Percentiles rank a stretch among this genome's conserved stretches.
Evolutionary conservation across 2,888 invertebrate genomes (phyloP).

Genomic region (Liodrosophila aerea): DNA sequence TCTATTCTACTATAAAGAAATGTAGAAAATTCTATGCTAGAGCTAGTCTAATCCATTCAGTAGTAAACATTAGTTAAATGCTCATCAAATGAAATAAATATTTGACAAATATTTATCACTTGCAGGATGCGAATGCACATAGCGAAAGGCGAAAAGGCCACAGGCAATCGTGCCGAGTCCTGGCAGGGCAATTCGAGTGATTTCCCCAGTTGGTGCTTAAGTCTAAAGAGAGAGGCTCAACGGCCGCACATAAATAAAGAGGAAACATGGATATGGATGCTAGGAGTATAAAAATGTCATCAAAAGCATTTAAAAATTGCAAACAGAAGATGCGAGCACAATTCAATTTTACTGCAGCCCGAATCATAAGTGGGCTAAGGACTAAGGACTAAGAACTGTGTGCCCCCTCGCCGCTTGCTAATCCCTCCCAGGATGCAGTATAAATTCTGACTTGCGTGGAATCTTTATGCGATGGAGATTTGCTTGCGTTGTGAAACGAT

Average conservation of each 20-base stretch:
- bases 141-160: too few relatives aligned
- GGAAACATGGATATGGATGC: constrained; percentile 3
- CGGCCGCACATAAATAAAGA: constrained; percentile 32
- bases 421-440: not conserved
- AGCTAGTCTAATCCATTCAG: too few relatives aligned
- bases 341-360: constrained; percentile 56
- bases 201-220: constrained; percentile 68
- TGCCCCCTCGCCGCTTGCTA: not conserved
- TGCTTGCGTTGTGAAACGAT: constrained; percentile 51
- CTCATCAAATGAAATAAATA: too few relatives aligned
- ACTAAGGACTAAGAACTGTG: too few relatives aligned
- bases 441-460: constrained; percentile 4
- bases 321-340: constrained; percentile 49
- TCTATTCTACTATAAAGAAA: too few relatives aligned
- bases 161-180: constrained; percentile 11
- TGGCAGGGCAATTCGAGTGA: constrained; percentile 41
- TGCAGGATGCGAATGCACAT: too few relatives aligned
- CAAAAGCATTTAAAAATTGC: constrained; percentile 69
- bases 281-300: constrained; percentile 66
- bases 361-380: constrained; percentile 60
- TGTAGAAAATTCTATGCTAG: too few relatives aligned
- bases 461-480: constrained; percentile 46
- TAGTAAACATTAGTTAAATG: too few relatives aligned
- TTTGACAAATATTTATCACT: too few relatives aligned
- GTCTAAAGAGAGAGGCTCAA: constrained; percentile 34